These are phyloP conservation scores for Eucera pruinosa DNA, from an alignment of 2,888 invertebrate species.

Conservation along the genomic window DNA sequence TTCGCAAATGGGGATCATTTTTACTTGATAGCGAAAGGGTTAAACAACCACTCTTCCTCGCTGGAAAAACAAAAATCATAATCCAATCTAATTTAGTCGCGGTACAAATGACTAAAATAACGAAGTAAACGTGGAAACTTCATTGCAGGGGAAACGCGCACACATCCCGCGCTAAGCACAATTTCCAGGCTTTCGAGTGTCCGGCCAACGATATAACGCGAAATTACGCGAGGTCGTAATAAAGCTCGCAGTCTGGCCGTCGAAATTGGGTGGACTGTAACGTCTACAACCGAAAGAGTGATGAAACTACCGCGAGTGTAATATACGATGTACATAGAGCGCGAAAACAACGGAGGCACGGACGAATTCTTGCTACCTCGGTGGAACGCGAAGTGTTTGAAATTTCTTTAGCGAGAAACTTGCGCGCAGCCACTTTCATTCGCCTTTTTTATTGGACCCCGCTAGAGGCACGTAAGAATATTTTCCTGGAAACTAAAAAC, in stretches of 20 bases:
- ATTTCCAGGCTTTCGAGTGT: slow-evolving; percentile 25
- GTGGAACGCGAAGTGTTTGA: slow-evolving; percentile 46
- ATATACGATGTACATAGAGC: slow-evolving; percentile 53
- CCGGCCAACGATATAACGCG: slow-evolving; percentile 10
- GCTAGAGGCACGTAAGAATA: slow-evolving; percentile 20
- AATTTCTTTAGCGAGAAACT: slow-evolving; percentile 52
- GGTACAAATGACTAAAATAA: background rate
- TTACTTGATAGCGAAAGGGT: no score
- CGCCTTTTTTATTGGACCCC: slow-evolving; percentile 38
- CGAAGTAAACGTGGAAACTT: background rate
- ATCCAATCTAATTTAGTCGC: background rate
- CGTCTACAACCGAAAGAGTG: slow-evolving; percentile 47
- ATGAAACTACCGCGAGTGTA: slow-evolving; percentile 64
- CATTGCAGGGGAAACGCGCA: background rate
- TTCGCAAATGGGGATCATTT: no score
- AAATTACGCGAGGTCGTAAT: slow-evolving; percentile 54
- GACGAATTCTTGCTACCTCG: slow-evolving; percentile 24
- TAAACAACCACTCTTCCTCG: no score
- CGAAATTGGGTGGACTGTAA: slow-evolving; percentile 22
- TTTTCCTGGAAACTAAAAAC: slow-evolving; percentile 13
- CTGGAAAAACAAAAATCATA: background rate
- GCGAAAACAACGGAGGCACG: slow-evolving; percentile 45
- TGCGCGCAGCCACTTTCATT: slow-evolving; percentile 34
- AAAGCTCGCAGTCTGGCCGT: slow-evolving; percentile 47
- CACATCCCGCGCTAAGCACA: background rate